Evolutionary conservation across 2,888 invertebrate genomes (phyloP).

Genomic region (Erynnis tages): DNA sequence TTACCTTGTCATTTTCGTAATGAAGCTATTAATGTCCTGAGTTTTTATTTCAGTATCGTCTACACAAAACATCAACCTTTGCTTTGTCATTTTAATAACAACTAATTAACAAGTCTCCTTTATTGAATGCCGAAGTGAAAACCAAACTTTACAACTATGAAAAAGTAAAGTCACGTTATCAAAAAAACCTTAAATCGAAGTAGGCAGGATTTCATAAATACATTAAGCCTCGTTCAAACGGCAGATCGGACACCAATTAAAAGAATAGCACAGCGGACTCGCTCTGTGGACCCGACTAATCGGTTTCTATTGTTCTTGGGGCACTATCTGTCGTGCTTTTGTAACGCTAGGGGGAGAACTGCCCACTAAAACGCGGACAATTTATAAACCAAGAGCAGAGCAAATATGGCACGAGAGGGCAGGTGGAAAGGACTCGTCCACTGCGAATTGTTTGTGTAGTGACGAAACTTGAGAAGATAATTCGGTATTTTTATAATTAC

Average conservation of each 20-base stretch:
- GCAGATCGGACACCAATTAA: conserved; percentile 62
- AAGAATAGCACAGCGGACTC: conserved; percentile 55
- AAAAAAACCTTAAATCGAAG: not conserved
- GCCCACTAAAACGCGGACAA: conserved; percentile 63
- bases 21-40: too few relatives aligned
- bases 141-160: too few relatives aligned
- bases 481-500: too few relatives aligned
- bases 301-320: conserved; percentile 68
- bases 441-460: not conserved
- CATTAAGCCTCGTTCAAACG: conserved; percentile 28
- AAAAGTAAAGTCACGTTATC: too few relatives aligned
- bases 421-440: conserved; percentile 13
- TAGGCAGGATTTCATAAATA: conserved; percentile 18
- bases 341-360: conserved; percentile 50
- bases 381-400: conserved; percentile 64
- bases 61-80: too few relatives aligned
- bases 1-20: too few relatives aligned
- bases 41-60: too few relatives aligned
- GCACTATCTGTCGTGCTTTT: conserved; percentile 66
- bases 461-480: too few relatives aligned
- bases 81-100: too few relatives aligned
- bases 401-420: conserved; percentile 39
- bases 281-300: conserved; percentile 56
- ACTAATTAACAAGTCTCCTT: too few relatives aligned
- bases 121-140: too few relatives aligned